These are phyloP conservation scores for Drepanosiphum platanoidis DNA, from an alignment of 2,888 invertebrate genomes.

Conservation along the genomic window DNA sequence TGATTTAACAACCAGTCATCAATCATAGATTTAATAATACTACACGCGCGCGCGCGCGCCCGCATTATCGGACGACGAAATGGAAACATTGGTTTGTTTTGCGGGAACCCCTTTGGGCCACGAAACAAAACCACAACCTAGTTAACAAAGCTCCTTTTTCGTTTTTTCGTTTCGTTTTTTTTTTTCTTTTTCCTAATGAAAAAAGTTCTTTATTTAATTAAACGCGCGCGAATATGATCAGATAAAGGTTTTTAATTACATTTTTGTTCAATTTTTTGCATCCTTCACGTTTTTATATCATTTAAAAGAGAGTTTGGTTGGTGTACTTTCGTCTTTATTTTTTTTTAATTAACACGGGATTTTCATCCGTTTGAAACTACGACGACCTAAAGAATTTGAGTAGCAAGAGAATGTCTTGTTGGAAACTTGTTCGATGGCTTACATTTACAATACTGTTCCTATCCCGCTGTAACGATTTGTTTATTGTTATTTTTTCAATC, in stretches of 20 bases:
- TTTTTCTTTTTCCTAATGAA: background rate
- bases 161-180: conserved; percentile 8
- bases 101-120: background rate
- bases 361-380: conserved; percentile 22
- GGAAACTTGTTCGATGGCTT: conserved; percentile 23
- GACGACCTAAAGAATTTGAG: background rate
- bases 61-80: conserved; percentile 12
- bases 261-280: conserved; percentile 34
- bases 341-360: conserved; percentile 54
- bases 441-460: conserved; percentile 23
- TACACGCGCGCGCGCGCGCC: too few relatives aligned
- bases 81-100: conserved; percentile 36
- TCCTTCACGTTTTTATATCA: conserved; percentile 31
- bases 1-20: conserved; percentile 42
- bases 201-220: conserved; percentile 38
- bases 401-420: conserved; percentile 20
- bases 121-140: conserved; percentile 51
- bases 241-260: conserved; percentile 57
- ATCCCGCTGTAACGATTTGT: conserved; percentile 41
- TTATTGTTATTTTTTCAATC: conserved; percentile 24
- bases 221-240: conserved; percentile 53
- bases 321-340: conserved; percentile 12
- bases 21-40: conserved; percentile 53
- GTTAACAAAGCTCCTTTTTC: conserved; percentile 4
- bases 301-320: too few relatives aligned